Evolutionary conservation across 2,888 invertebrate genomes (phyloP), one percentile per base, ranked within the genome.

Genomic region (Chrysodeixis includens): DNA sequence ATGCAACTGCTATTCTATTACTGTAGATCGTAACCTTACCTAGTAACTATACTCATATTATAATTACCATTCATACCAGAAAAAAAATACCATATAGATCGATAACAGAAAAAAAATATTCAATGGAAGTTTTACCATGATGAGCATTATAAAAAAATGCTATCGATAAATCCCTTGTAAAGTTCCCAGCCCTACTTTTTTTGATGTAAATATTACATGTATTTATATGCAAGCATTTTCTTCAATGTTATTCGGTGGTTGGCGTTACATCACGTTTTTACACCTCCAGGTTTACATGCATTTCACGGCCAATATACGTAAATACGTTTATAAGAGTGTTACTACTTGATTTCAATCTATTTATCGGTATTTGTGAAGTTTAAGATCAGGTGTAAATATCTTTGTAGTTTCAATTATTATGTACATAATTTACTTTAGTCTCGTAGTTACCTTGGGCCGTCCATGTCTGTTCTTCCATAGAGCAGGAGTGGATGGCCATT

Each of bases 211-310:
- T 80, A 81, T 82, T 72, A 74, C 63, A 73, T 66, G 74, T 69
- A 78, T 80, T 79, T 82, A 76, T 76, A 78, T 70, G 69, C 57
- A 60, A 71, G 78, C 62, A 74, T 79, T 83, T 81, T 79, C 78
- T 82, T 78, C 80, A 84, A 83, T 80, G 84, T 83, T 79, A 82
- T 85, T 79, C 76, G 62, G 77, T 79, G 81, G 82, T 76, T 18
- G 16, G 18, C 71, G 76, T 77, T 76, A 82, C 79, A 84, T 81
- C 84, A 86, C 84, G 83, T 79, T n/a, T 82, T 83, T 82, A 83
- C 76, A 79, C 81, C 75, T 69, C 71, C 70, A 62, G 81, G 75
- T 83, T 85, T 79, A 77, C 81, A 79, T 77, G 80, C 79, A 83
- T 85, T 87, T 83, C 76, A 80, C 78, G 81, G 77, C 76, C 77